Percentiles rank a stretch among this genome's conserved stretches.
These are phyloP conservation scores for Stigmatopora nigra DNA, from an alignment of 2,113 vertebrate species.

Conservation along the genomic window DNA sequence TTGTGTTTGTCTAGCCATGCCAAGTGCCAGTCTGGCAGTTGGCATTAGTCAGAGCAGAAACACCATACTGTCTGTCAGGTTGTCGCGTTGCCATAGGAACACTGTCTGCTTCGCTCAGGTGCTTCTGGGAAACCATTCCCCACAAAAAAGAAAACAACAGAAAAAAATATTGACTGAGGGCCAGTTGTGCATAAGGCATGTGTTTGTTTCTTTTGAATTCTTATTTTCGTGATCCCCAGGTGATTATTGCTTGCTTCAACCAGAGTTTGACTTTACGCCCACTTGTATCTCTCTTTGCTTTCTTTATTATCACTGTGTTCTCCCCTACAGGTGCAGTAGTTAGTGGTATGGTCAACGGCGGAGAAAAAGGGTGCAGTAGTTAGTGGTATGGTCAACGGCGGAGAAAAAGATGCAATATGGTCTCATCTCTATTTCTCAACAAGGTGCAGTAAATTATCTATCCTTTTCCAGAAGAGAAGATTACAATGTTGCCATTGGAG, in stretches of 20 bases:
- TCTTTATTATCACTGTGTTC: slow-evolving; percentile 31
- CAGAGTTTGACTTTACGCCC: slow-evolving; percentile 26
- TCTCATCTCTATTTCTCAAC: not conserved
- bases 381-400: not conserved
- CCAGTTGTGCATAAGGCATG: slow-evolving; percentile 35
- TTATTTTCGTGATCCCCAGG: slow-evolving; percentile 24
- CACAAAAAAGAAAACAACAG: slow-evolving; percentile 39
- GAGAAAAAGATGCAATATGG: not conserved
- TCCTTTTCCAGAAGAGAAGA: slow-evolving; percentile 84
- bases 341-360: not conserved
- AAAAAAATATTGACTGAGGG: slow-evolving; percentile 47
- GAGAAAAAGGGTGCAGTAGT: slow-evolving; percentile 67
- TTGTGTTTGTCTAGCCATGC: slow-evolving; percentile 32
- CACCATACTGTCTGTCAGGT: slow-evolving; percentile 68
- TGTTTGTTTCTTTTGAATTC: slow-evolving; percentile 19
- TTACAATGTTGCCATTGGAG: slow-evolving; percentile 85
- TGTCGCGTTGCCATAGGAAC: slow-evolving; percentile 57
- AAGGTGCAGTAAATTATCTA: slow-evolving; percentile 85
- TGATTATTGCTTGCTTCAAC: slow-evolving; percentile 34
- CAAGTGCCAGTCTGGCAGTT: slow-evolving; percentile 61
- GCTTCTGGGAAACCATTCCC: slow-evolving; percentile 66
- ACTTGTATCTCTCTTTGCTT: slow-evolving; percentile 24
- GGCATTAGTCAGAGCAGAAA: slow-evolving; percentile 68
- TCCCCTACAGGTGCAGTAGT: not conserved
- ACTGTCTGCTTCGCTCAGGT: slow-evolving; percentile 65